These are phyloP conservation scores for Polydrusus tereticollis DNA, from an alignment of 2,888 invertebrate species.

Conservation along the genomic window DNA sequence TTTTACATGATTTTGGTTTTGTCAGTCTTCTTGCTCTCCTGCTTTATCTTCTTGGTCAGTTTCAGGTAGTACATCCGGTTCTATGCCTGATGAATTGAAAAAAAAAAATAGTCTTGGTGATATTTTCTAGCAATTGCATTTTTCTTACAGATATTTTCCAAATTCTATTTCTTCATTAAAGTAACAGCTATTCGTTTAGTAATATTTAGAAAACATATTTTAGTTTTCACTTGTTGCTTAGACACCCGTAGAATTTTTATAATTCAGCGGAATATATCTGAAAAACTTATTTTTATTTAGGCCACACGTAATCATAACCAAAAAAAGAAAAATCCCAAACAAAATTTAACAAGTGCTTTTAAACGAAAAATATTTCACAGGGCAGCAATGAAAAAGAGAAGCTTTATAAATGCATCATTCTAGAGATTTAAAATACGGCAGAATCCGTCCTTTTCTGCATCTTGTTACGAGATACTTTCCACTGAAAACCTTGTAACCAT, in stretches of 20 bases:
- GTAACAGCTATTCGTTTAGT: no score
- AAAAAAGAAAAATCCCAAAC: conserved; percentile 3
- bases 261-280: background rate
- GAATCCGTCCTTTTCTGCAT: conserved; percentile 55
- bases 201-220: no score
- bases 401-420: conserved; percentile 37
- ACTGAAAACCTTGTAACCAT: conserved; percentile 57
- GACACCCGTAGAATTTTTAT: background rate
- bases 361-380: conserved; percentile 25
- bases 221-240: no score
- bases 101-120: no score
- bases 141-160: no score
- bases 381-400: conserved; percentile 29
- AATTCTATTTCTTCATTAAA: no score
- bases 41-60: no score
- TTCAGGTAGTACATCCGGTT: no score
- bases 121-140: no score
- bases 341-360: conserved; percentile 32
- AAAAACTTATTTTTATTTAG: background rate
- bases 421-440: conserved; percentile 48
- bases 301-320: background rate
- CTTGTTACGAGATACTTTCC: conserved; percentile 53
- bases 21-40: no score
- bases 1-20: no score
- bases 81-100: no score